Percentiles rank a stretch among this genome's conserved stretches.
Conservation (phyloP, 2,113 vertebrate species). For the Scalopus aquaticus region DNA sequence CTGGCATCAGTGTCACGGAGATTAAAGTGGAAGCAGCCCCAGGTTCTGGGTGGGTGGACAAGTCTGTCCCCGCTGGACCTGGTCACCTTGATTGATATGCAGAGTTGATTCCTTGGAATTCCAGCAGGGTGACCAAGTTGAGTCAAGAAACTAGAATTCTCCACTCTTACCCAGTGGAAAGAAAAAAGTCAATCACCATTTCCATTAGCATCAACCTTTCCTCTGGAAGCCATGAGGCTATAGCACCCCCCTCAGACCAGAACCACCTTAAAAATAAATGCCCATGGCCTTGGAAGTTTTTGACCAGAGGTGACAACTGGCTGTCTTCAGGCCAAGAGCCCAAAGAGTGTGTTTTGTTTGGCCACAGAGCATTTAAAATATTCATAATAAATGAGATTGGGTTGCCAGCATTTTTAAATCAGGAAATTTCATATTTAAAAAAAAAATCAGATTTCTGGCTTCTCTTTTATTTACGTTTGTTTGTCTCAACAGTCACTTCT, state of each 20-base stretch:
- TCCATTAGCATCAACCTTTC: background rate
- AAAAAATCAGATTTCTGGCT: slow-evolving; percentile 44
- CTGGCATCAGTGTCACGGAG: background rate
- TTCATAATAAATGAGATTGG: slow-evolving; percentile 25
- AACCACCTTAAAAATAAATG: background rate
- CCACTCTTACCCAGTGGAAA: background rate
- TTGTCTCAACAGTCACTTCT: too few species aligned
- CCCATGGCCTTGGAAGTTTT: background rate
- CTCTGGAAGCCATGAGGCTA: background rate
- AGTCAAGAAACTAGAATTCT: background rate
- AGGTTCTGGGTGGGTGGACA: background rate
- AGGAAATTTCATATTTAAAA: slow-evolving; percentile 56
- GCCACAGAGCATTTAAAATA: slow-evolving; percentile 10
- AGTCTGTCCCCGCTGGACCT: background rate
- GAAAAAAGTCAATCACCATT: background rate
- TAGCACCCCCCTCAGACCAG: background rate
- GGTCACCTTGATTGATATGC: background rate
- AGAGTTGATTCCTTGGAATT: background rate
- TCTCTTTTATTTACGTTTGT: background rate
- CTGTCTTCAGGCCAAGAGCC: background rate
- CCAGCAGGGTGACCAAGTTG: background rate
- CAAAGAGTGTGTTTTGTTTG: slow-evolving; percentile 37
- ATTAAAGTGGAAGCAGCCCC: background rate
- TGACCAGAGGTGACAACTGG: background rate
- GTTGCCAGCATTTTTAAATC: slow-evolving; percentile 48